Conservation (phyloP, 2,797 vertebrate genomes). For the Vespertilio murinus region DNA sequence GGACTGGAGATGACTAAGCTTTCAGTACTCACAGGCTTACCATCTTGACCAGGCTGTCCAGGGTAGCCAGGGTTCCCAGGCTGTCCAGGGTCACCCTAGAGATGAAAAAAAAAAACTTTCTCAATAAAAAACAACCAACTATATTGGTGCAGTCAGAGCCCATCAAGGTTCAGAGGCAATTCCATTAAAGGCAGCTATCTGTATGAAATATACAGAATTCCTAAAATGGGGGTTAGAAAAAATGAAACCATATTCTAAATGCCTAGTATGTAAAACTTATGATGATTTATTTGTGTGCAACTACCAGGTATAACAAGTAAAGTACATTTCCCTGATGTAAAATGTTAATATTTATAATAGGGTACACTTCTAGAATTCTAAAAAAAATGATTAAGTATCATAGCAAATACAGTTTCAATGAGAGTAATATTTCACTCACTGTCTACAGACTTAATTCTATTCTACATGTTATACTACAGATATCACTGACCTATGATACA, state of each 20-base stretch:
- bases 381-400: neutral
- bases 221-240: neutral
- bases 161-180: neutral
- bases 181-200: neutral
- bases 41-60: constrained; percentile 98
- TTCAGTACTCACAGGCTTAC: constrained; percentile 99
- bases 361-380: constrained; percentile 18
- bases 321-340: neutral
- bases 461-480: neutral
- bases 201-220: neutral
- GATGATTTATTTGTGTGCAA: neutral
- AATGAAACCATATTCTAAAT: neutral
- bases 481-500: neutral
- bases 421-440: neutral
- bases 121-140: constrained; percentile 21
- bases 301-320: neutral
- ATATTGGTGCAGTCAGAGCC: neutral
- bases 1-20: constrained; percentile 90
- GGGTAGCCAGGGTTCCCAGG: constrained; percentile 90
- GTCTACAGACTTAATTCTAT: neutral
- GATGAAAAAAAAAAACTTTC: constrained; percentile 29
- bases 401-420: neutral
- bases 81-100: constrained; percentile 91
- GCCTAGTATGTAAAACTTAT: neutral
- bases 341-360: neutral